Percentiles rank a stretch among this genome's conserved stretches.
Conservation (phyloP, 2,888 invertebrate genomes). For the Blera fallax region DNA sequence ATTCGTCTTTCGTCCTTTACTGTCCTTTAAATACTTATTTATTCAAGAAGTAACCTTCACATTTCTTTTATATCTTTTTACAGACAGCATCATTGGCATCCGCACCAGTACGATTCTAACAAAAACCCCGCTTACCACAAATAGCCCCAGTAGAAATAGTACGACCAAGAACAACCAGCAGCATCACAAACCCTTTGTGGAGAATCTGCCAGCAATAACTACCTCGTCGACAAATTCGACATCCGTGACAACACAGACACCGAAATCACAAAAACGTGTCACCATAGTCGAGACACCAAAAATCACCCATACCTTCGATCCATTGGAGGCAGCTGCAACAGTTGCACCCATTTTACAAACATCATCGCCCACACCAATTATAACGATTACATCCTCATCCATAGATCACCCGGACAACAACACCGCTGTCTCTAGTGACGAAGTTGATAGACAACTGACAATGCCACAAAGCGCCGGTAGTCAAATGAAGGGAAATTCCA, state of each 20-base stretch:
- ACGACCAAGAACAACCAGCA: slow-evolving; percentile 51
- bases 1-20: neutral
- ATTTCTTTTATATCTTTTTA: slow-evolving; percentile 22
- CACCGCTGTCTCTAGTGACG: neutral
- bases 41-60: neutral
- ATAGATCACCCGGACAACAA: slow-evolving; percentile 54
- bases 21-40: neutral
- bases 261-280: slow-evolving; percentile 80
- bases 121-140: slow-evolving; percentile 35
- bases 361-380: slow-evolving; percentile 74
- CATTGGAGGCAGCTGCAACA: slow-evolving; percentile 76
- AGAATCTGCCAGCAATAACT: slow-evolving; percentile 51
- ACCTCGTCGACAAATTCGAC: slow-evolving; percentile 73
- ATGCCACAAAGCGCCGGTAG: slow-evolving; percentile 59
- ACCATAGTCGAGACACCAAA: slow-evolving; percentile 80
- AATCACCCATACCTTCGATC: slow-evolving; percentile 79
- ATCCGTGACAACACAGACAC: slow-evolving; percentile 77
- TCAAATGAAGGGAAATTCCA: slow-evolving; percentile 70
- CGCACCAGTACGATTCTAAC: slow-evolving; percentile 77
- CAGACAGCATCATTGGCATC: slow-evolving; percentile 81
- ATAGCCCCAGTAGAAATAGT: slow-evolving; percentile 37
- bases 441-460: slow-evolving; percentile 35
- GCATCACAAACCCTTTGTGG: slow-evolving; percentile 78
- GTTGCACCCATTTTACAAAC: slow-evolving; percentile 37
- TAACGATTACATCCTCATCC: slow-evolving; percentile 74